phyloP scores from a whole-genome alignment of 2,113 vertebrate species.

The Notothenia rossii region DNA sequence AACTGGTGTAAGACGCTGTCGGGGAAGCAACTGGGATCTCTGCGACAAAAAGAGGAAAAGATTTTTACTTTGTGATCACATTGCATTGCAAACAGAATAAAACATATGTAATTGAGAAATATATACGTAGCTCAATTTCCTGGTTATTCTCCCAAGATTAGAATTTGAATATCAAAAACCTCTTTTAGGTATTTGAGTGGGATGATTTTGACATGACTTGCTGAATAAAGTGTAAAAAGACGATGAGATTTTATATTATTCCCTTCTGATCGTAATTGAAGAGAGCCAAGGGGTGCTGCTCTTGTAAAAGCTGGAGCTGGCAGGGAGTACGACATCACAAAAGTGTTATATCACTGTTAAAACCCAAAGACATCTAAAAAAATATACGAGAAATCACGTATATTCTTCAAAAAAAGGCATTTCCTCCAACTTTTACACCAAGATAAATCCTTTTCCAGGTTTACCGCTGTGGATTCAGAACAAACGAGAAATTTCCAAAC shows the following conservation, averaged over 20 bases:
- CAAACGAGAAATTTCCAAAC: constrained; percentile 58
- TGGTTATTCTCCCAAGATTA: constrained; percentile 4
- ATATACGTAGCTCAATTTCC: constrained; percentile 31
- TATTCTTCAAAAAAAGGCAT: constrained; percentile 33
- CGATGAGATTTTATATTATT: constrained; percentile 48
- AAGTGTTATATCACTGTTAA: constrained; percentile 69
- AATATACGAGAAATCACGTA: constrained; percentile 68
- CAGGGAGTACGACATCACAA: constrained; percentile 55
- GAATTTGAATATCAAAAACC: constrained; percentile 1
- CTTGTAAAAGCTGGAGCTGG: constrained; percentile 69
- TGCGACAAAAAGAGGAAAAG: constrained; percentile 67
- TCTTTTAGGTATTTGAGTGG: constrained; percentile 10
- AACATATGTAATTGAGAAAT: background rate
- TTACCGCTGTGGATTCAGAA: constrained; percentile 44
- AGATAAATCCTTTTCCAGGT: constrained; percentile 57
- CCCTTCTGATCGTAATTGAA: constrained; percentile 35
- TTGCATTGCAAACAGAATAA: background rate
- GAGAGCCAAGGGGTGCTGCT: constrained; percentile 43
- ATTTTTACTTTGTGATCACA: background rate
- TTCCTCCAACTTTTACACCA: constrained; percentile 69
- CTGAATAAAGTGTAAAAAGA: constrained; percentile 28
- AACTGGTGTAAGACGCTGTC: constrained; percentile 89
- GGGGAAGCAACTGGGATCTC: constrained; percentile 94
- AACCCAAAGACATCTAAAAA: constrained; percentile 66
- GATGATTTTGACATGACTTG: constrained; percentile 41